A percentile compares a stretch with the other conserved stretches of the same genome.
Evolutionary conservation across 1,140 invertebrate genomes (phyloP).

Genomic region (Formica selysi): DNA sequence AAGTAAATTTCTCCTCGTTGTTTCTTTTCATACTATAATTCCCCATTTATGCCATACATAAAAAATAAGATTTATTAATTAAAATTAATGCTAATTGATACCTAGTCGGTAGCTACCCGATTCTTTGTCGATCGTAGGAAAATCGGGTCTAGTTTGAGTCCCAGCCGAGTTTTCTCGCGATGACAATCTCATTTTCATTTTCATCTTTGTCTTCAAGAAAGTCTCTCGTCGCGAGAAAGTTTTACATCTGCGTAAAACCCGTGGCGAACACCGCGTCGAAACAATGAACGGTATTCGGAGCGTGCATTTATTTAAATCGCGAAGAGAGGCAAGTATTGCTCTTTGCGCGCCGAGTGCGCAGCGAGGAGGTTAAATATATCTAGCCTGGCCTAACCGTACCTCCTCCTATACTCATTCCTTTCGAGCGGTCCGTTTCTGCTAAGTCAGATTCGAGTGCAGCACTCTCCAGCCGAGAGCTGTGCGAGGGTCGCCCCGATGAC

Average conservation of each 20-base stretch:
- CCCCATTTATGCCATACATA: background rate
- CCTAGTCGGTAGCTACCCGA: background rate
- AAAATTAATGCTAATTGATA: background rate
- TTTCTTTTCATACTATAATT: background rate
- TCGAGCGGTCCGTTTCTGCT: conserved; percentile 59
- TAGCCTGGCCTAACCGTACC: conserved; percentile 71
- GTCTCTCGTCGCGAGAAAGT: conserved; percentile 35
- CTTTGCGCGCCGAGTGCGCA: conserved; percentile 74
- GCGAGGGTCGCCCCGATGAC: conserved; percentile 34
- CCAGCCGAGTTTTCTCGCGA: background rate
- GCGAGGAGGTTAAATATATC: conserved; percentile 83
- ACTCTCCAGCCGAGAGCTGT: conserved; percentile 31
- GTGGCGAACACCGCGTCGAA: conserved; percentile 58
- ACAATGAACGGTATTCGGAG: conserved; percentile 82
- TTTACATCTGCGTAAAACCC: conserved; percentile 26
- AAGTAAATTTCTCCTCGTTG: background rate
- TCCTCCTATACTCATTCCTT: conserved; percentile 74
- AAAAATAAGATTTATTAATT: background rate
- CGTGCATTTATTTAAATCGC: conserved; percentile 84
- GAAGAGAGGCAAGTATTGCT: conserved; percentile 79
- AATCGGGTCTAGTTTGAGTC: background rate
- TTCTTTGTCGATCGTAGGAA: background rate
- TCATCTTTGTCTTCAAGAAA: conserved; percentile 32
- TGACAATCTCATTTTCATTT: conserved; percentile 13
- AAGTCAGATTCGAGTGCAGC: conserved; percentile 58